Conservation (phyloP, 1,140 invertebrate species). For the Drosophila insularis region DNA sequence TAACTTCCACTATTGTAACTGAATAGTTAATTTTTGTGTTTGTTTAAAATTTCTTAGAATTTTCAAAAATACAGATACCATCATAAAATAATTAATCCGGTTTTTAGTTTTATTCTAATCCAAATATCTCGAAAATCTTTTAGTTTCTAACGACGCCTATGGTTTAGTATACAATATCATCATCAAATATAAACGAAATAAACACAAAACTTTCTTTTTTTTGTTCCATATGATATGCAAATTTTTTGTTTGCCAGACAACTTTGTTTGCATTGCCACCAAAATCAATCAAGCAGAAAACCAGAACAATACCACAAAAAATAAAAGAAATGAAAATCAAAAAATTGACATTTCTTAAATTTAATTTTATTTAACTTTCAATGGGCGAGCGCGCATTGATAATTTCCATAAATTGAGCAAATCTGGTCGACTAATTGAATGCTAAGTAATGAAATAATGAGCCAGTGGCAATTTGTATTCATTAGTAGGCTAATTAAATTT, state of each 20-base stretch:
- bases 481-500: neutral
- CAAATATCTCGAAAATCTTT: neutral
- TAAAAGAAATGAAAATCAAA: slow-evolving; percentile 34
- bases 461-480: neutral
- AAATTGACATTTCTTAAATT: slow-evolving; percentile 45
- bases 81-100: too few species aligned
- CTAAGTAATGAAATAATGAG: neutral
- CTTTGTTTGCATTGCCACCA: slow-evolving; percentile 46
- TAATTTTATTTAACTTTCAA: slow-evolving; percentile 54
- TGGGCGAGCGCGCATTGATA: neutral
- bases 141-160: neutral
- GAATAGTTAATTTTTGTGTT: too few species aligned
- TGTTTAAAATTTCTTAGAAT: too few species aligned
- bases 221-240: slow-evolving; percentile 60
- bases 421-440: neutral
- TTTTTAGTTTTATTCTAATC: too few species aligned
- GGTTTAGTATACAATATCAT: neutral
- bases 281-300: slow-evolving; percentile 76
- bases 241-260: slow-evolving; percentile 62
- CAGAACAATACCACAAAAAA: slow-evolving; percentile 9
- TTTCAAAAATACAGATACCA: too few species aligned
- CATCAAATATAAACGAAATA: slow-evolving; percentile 3
- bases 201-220: slow-evolving; percentile 8
- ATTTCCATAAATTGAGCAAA: neutral
- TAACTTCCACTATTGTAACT: too few species aligned